These are phyloP conservation scores for Lasioglossum pauxillum DNA, from an alignment of 2,888 invertebrate species.

Conservation along the genomic window DNA sequence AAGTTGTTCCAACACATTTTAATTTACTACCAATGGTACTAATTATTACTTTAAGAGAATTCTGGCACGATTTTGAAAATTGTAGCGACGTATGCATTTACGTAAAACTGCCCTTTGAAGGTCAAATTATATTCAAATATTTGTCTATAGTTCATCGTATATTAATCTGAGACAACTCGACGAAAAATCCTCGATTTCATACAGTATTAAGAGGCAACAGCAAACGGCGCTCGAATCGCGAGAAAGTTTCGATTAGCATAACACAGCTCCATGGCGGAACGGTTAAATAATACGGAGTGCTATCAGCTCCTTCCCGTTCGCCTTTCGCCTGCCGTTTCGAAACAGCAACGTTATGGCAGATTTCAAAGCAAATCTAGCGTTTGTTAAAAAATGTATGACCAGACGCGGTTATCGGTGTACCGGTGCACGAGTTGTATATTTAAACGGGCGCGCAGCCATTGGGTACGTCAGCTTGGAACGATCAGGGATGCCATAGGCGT, in stretches of 20 bases:
- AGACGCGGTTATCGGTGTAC: slow-evolving; percentile 9
- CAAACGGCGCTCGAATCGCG: background rate
- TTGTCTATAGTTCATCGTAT: background rate
- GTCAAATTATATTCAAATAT: background rate
- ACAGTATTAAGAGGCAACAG: background rate
- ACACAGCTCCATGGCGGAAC: background rate
- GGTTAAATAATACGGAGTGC: background rate
- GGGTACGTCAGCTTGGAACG: slow-evolving; percentile 43
- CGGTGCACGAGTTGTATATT: slow-evolving; percentile 11
- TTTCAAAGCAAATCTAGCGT: slow-evolving; percentile 1
- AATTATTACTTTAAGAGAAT: too few relatives aligned
- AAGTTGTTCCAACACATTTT: too few relatives aligned
- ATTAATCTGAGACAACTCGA: background rate
- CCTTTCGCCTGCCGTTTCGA: background rate
- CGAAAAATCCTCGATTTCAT: background rate
- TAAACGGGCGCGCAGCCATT: slow-evolving; percentile 27
- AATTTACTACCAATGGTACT: too few relatives aligned
- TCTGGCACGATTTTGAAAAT: background rate
- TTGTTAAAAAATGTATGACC: slow-evolving; percentile 13
- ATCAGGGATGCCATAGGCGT: slow-evolving; percentile 47
- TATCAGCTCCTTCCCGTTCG: background rate
- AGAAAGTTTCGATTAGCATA: background rate
- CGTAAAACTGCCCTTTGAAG: background rate
- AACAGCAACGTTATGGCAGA: background rate
- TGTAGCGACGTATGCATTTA: background rate